phyloP scores from a whole-genome alignment of 2,888 invertebrate species.

The Cataglyphis altisquamis region DNA sequence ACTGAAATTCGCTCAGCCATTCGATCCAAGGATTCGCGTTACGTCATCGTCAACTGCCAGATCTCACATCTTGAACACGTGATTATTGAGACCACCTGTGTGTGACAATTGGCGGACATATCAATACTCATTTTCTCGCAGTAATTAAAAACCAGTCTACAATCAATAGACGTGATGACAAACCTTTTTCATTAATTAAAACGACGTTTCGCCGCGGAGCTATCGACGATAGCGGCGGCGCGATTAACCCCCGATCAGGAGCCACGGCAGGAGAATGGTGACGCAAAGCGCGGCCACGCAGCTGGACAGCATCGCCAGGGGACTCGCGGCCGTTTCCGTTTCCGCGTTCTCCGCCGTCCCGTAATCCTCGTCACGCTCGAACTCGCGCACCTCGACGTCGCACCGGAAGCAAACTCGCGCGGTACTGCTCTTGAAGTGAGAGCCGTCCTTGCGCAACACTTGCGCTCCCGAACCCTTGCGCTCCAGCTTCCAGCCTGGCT shows the following conservation, averaged over 20 bases:
- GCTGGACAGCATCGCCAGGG: conserved; percentile 87
- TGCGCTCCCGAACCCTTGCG: conserved; percentile 82
- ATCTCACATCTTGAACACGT: background rate
- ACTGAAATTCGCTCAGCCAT: background rate
- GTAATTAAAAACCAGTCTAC: conserved; percentile 3
- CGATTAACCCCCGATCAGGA: conserved; percentile 85
- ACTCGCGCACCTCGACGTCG: conserved; percentile 88
- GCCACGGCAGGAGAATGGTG: conserved; percentile 87
- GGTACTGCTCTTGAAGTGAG: conserved; percentile 76
- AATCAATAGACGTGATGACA: background rate
- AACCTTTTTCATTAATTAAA: background rate
- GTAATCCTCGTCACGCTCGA: conserved; percentile 87
- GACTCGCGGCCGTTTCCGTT: conserved; percentile 80
- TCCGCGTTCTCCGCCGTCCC: conserved; percentile 82
- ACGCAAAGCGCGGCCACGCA: conserved; percentile 87
- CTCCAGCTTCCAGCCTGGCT: conserved; percentile 85
- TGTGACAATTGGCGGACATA: background rate
- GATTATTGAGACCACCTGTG: background rate
- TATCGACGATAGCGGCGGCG: background rate
- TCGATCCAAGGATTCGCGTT: background rate
- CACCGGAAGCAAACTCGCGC: conserved; percentile 87
- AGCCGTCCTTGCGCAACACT: conserved; percentile 82
- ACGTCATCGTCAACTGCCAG: background rate
- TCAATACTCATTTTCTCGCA: background rate
- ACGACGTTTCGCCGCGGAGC: background rate